These are phyloP conservation scores for Pangasius macronema DNA, from an alignment of 2,797 vertebrate species.

Conservation along the genomic window DNA sequence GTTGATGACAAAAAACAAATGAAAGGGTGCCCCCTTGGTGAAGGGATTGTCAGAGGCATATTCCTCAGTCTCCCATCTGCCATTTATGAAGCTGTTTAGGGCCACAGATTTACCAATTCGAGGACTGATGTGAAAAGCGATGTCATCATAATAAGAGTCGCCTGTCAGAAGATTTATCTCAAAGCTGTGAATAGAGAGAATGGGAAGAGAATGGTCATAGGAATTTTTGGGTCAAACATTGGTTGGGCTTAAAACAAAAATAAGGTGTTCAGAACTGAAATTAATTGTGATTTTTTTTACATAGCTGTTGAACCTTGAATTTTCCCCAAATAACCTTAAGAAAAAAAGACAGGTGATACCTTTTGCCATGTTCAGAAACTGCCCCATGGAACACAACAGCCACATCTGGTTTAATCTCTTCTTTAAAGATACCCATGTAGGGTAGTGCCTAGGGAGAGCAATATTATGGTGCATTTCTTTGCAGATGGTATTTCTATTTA, in stretches of 20 bases:
- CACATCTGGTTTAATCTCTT: constrained; percentile 30
- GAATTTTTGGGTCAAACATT: not conserved
- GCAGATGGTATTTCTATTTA: not conserved
- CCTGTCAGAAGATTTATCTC: constrained; percentile 32
- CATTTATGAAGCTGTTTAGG: constrained; percentile 32
- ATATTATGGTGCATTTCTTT: not conserved
- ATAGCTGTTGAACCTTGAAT: not conserved
- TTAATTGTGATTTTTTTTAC: not conserved
- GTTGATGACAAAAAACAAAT: constrained; percentile 15
- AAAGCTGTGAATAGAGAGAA: constrained; percentile 22
- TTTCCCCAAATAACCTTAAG: not conserved
- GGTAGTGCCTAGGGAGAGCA: constrained; percentile 22
- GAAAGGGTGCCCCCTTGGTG: constrained; percentile 27
- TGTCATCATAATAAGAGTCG: not conserved
- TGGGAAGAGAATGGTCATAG: not conserved
- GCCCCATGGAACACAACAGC: constrained; percentile 34
- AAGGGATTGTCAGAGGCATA: constrained; percentile 23
- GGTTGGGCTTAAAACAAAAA: not conserved
- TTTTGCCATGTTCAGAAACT: constrained; percentile 28
- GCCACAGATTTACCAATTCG: not conserved
- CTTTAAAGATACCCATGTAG: constrained; percentile 14
- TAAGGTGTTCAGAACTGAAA: not conserved
- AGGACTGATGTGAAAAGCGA: constrained; percentile 39
- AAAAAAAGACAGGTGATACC: not conserved
- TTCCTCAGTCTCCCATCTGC: constrained; percentile 10